These are phyloP conservation scores for Lithosia quadra DNA, from an alignment of 2,888 invertebrate species.

Conservation along the genomic window DNA sequence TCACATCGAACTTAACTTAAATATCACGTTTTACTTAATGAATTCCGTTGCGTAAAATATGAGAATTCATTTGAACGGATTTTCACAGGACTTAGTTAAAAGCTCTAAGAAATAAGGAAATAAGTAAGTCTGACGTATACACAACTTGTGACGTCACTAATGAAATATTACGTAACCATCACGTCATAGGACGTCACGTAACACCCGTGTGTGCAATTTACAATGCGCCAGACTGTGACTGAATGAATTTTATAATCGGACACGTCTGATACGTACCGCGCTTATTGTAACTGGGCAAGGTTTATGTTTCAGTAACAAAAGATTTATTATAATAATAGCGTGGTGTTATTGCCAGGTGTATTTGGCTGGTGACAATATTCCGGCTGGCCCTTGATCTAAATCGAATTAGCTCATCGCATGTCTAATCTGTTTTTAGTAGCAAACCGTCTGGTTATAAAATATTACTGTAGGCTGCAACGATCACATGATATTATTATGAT, in stretches of 20 bases:
- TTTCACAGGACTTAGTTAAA: not conserved
- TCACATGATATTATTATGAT: not conserved
- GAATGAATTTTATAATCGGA: constrained; percentile 39
- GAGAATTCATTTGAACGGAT: too few species aligned
- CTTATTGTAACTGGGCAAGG: constrained; percentile 52
- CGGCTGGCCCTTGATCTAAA: constrained; percentile 77
- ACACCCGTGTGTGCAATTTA: constrained; percentile 28
- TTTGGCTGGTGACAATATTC: constrained; percentile 79
- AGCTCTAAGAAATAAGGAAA: not conserved
- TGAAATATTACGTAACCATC: constrained; percentile 24
- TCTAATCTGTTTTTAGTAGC: constrained; percentile 41
- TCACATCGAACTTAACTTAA: too few species aligned
- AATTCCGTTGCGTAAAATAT: too few species aligned
- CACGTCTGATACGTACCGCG: constrained; percentile 10
- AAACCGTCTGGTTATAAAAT: constrained; percentile 36
- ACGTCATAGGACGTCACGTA: constrained; percentile 35
- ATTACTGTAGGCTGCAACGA: constrained; percentile 7
- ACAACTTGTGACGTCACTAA: constrained; percentile 19
- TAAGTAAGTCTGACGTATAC: constrained; percentile 8
- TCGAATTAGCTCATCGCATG: constrained; percentile 46
- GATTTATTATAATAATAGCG: constrained; percentile 71
- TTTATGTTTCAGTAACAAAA: constrained; percentile 60
- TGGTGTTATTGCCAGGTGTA: constrained; percentile 74
- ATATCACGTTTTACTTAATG: not conserved
- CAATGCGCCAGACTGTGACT: constrained; percentile 35